Percentiles rank a stretch among this genome's conserved stretches.
Conservation (phyloP, 2,888 invertebrate genomes). For the Morpho deidamia region DNA sequence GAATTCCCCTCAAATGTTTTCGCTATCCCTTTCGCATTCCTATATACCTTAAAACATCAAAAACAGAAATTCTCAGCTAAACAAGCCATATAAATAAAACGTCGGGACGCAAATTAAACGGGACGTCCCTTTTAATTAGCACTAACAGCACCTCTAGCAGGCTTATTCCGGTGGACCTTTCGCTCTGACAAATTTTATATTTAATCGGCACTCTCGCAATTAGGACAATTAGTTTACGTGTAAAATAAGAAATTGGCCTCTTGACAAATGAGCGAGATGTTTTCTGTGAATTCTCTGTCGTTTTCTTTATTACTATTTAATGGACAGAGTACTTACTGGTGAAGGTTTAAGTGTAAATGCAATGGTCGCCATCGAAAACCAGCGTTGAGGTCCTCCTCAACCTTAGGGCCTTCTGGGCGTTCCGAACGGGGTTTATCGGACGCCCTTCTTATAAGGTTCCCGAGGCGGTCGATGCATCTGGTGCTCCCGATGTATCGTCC, state of each 20-base stretch:
- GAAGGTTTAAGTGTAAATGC: too few species aligned
- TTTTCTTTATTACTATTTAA: too few species aligned
- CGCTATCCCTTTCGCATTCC: too few species aligned
- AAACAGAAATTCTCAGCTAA: constrained; percentile 2
- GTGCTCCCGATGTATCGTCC: too few species aligned
- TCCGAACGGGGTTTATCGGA: too few species aligned
- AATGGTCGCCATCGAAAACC: too few species aligned
- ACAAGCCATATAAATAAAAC: constrained; percentile 19
- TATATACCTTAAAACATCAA: background rate
- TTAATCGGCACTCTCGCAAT: constrained; percentile 13
- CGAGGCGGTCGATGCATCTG: too few species aligned
- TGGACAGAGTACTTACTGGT: too few species aligned
- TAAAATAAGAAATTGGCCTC: background rate
- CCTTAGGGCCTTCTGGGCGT: too few species aligned
- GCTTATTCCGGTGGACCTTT: constrained; percentile 11
- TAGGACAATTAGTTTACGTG: constrained; percentile 7
- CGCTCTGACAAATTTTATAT: constrained; percentile 20
- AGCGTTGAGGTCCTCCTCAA: too few species aligned
- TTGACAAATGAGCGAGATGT: background rate
- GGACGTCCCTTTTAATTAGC: constrained; percentile 22
- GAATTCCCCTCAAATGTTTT: too few species aligned
- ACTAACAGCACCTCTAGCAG: constrained; percentile 16
- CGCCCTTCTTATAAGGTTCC: too few species aligned
- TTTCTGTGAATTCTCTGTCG: background rate
- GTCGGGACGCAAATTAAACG: constrained; percentile 17